Percentiles rank a stretch among this genome's conserved stretches.
Conservation (phyloP, 2,113 vertebrate species). For the Pontoporia blainvillei region DNA sequence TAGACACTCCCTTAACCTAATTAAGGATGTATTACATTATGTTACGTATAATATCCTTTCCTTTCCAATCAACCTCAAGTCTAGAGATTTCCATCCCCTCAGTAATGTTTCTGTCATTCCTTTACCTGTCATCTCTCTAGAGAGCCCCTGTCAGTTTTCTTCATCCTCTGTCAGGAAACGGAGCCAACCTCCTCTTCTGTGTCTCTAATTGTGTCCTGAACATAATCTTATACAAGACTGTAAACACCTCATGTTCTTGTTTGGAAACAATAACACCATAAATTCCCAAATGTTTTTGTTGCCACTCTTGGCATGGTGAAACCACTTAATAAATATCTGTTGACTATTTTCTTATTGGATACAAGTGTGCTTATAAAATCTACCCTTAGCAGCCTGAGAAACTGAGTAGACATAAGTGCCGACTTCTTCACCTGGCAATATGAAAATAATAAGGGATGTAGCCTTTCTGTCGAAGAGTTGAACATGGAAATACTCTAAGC, state of each 20-base stretch:
- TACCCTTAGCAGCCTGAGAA: background rate
- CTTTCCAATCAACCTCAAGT: conserved; percentile 37
- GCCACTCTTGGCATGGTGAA: background rate
- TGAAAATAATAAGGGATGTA: background rate
- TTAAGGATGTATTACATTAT: conserved; percentile 8
- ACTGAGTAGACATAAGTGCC: background rate
- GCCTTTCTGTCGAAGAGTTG: background rate
- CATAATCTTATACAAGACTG: background rate
- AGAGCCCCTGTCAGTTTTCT: conserved; percentile 47
- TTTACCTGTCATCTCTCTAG: conserved; percentile 30
- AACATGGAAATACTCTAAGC: background rate
- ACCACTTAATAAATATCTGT: background rate
- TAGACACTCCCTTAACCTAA: conserved; percentile 7
- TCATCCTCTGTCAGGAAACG: conserved; percentile 26
- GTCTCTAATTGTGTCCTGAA: conserved; percentile 4
- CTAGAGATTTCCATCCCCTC: background rate
- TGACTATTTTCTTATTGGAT: background rate
- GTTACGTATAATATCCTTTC: conserved; percentile 51
- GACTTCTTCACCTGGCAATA: background rate
- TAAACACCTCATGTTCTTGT: background rate
- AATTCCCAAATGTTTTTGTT: conserved; percentile 5
- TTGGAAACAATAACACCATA: background rate
- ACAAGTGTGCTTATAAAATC: background rate
- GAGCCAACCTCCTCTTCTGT: background rate
- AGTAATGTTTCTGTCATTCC: conserved; percentile 31